phyloP scores from a whole-genome alignment of 1,140 invertebrate genomes.

The Bombyx mori region DNA sequence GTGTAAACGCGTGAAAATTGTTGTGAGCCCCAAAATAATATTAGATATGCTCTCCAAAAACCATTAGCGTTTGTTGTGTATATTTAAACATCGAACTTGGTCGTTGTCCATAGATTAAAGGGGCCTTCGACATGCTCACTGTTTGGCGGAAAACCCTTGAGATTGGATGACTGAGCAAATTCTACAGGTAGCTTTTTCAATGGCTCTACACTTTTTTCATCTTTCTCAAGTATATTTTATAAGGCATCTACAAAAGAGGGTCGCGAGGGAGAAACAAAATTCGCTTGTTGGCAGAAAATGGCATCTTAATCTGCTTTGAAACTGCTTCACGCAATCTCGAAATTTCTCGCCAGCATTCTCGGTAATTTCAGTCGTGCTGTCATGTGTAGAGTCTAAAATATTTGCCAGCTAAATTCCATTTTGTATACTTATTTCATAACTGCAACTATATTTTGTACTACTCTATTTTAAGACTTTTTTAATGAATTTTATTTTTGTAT shows the following conservation, averaged over 20 bases:
- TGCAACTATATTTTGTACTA: neutral
- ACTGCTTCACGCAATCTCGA: conserved; percentile 2
- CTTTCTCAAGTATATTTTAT: conserved; percentile 1
- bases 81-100: conserved; percentile 35
- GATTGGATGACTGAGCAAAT: conserved; percentile 27
- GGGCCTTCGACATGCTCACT: conserved; percentile 19
- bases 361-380: neutral
- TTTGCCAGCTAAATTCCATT: neutral
- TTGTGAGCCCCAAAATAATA: conserved; percentile 62
- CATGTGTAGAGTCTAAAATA: neutral
- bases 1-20: conserved; percentile 58
- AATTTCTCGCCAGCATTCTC: neutral
- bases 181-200: conserved; percentile 10
- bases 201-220: neutral
- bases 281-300: neutral
- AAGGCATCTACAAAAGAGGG: neutral
- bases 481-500: neutral
- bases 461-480: neutral
- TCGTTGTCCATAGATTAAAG: conserved; percentile 31
- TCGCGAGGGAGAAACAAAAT: no score
- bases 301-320: conserved; percentile 1
- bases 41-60: conserved; percentile 58
- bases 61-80: conserved; percentile 61
- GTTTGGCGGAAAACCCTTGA: conserved; percentile 18
- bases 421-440: neutral